These are phyloP conservation scores for Orientallactaga bullata DNA, from an alignment of 2,113 vertebrate genomes.

Conservation along the genomic window DNA sequence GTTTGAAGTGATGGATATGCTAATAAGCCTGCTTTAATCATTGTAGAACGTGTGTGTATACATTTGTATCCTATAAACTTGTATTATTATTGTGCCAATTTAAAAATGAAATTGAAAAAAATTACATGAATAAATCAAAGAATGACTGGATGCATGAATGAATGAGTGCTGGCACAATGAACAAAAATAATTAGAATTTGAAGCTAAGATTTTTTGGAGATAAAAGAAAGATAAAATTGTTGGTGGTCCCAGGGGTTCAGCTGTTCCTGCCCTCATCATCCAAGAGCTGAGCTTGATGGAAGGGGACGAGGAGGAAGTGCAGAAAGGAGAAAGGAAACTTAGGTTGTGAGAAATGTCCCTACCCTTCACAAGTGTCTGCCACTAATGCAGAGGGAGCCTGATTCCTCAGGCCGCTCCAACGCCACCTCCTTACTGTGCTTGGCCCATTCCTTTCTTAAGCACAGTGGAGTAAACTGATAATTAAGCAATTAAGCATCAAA, in stretches of 20 bases:
- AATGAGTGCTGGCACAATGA: not conserved
- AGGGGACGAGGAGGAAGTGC: too few species aligned
- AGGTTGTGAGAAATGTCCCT: not conserved
- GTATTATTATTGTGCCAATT: not conserved
- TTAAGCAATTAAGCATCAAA: conserved; percentile 81
- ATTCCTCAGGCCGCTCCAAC: not conserved
- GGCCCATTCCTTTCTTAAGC: conserved; percentile 26
- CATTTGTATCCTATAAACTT: not conserved
- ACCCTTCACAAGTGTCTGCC: not conserved
- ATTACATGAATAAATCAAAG: not conserved
- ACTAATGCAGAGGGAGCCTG: not conserved
- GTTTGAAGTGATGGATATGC: not conserved
- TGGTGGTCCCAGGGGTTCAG: not conserved
- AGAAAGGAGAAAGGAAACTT: not conserved
- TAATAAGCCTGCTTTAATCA: not conserved
- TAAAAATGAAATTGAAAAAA: not conserved
- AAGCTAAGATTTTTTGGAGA: not conserved
- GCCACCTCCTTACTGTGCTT: not conserved
- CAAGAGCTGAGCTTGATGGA: not conserved
- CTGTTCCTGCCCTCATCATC: not conserved
- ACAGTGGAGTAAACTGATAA: conserved; percentile 72
- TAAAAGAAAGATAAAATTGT: not conserved
- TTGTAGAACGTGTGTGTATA: too few species aligned
- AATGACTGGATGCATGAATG: not conserved
- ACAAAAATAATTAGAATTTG: not conserved